These are phyloP conservation scores for Enhydra lutris DNA, from an alignment of 2,113 vertebrate genomes.

Conservation along the genomic window DNA sequence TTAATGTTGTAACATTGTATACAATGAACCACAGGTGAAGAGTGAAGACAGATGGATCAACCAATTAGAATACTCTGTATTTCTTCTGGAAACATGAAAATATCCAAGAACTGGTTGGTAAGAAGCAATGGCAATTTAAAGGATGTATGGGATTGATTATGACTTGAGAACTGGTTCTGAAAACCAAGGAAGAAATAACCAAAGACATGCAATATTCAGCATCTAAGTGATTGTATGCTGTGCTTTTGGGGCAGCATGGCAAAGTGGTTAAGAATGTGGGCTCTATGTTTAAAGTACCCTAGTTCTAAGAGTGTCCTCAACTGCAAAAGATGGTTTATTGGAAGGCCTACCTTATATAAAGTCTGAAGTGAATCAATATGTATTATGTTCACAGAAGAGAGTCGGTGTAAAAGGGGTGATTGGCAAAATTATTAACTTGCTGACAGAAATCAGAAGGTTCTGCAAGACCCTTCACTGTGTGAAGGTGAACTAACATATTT, in stretches of 20 bases:
- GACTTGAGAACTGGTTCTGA: background rate
- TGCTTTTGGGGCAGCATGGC: background rate
- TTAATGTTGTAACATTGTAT: background rate
- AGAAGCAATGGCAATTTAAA: background rate
- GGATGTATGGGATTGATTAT: background rate
- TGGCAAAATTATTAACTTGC: background rate
- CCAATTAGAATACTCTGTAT: background rate
- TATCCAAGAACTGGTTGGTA: background rate
- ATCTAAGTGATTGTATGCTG: background rate
- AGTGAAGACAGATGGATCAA: background rate
- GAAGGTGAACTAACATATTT: background rate
- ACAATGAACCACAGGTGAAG: background rate
- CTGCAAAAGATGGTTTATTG: background rate
- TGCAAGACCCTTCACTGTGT: background rate
- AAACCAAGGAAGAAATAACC: background rate
- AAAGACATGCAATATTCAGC: background rate
- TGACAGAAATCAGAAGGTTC: background rate
- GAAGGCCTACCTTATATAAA: background rate
- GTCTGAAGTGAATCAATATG: background rate
- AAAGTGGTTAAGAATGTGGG: background rate
- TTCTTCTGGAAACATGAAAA: background rate
- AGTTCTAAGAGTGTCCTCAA: background rate
- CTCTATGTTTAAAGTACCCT: background rate
- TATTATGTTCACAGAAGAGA: background rate
- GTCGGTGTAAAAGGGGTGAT: background rate